These are phyloP conservation scores for Diglossa cyanea DNA, from an alignment of 2,797 vertebrate species.

Conservation along the genomic window DNA sequence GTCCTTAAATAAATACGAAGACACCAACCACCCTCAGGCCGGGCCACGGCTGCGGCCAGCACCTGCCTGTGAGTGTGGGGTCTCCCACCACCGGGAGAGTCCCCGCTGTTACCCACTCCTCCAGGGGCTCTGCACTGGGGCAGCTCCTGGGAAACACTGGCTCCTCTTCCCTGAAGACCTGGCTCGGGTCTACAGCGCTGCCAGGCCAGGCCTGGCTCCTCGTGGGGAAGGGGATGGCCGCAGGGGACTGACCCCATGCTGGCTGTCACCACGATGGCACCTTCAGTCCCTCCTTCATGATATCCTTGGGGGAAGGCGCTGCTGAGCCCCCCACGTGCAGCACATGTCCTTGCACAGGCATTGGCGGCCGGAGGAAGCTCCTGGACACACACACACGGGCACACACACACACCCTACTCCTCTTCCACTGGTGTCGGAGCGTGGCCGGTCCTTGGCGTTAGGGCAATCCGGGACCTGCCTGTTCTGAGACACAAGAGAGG, in stretches of 20 bases:
- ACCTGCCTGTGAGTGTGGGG: neutral
- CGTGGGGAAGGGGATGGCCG: fast-evolving
- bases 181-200: fast-evolving
- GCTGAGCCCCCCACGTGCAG: neutral
- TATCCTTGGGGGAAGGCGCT: neutral
- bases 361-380: constrained; percentile 4
- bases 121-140: neutral
- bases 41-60: neutral
- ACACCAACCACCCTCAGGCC: neutral
- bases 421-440: neutral
- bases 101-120: fast-evolving
- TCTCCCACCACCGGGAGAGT: fast-evolving
- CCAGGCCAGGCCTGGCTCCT: neutral
- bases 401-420: constrained; percentile 35
- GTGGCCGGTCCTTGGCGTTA: constrained; percentile 15
- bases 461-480: constrained; percentile 49
- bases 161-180: neutral
- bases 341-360: neutral
- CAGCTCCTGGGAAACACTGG: neutral
- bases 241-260: neutral
- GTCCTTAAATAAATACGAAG: constrained; percentile 64
- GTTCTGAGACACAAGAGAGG: constrained; percentile 60
- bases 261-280: neutral
- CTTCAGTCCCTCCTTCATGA: neutral
- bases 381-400: constrained; percentile 37